Evolutionary conservation across 2,113 vertebrate species (phyloP).

Genomic region (Eurypyga helias): DNA sequence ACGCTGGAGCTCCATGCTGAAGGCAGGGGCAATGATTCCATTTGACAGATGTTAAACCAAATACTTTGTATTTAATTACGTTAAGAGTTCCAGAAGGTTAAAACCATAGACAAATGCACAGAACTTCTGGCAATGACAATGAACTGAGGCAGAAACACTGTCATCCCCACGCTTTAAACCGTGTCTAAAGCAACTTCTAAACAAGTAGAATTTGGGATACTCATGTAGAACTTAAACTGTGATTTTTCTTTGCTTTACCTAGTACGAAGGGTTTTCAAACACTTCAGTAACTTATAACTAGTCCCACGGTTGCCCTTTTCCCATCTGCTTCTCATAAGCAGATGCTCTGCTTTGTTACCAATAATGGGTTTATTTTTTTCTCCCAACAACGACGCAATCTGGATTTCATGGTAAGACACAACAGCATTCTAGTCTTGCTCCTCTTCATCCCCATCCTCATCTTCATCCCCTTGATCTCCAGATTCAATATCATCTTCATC

Average conservation of each 20-base stretch:
- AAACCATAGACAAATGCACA: slow-evolving; percentile 48
- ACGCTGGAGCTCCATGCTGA: background rate
- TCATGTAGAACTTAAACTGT: slow-evolving; percentile 55
- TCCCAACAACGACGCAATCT: background rate
- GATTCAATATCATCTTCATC: slow-evolving; percentile 83
- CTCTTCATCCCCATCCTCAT: slow-evolving; percentile 75
- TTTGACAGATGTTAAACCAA: slow-evolving; percentile 64
- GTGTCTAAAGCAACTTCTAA: slow-evolving; percentile 49
- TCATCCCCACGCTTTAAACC: slow-evolving; percentile 46
- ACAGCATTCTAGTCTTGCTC: slow-evolving; percentile 54
- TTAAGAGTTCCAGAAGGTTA: slow-evolving; percentile 45
- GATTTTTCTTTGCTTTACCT: slow-evolving; percentile 34
- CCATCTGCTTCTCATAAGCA: slow-evolving; percentile 37
- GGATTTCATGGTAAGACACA: background rate
- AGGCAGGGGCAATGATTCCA: slow-evolving; percentile 57
- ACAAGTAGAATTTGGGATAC: slow-evolving; percentile 43
- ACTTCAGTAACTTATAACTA: slow-evolving; percentile 59
- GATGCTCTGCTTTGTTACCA: slow-evolving; percentile 35
- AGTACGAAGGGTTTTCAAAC: slow-evolving; percentile 29
- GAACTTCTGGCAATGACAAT: slow-evolving; percentile 33
- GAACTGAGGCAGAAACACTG: slow-evolving; percentile 24
- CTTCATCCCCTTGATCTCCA: slow-evolving; percentile 79
- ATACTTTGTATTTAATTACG: slow-evolving; percentile 61
- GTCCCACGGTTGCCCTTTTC: slow-evolving; percentile 31
- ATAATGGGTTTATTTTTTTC: background rate